Evolutionary conservation across 2,797 vertebrate species (phyloP).

Genomic region (Diplodus puntazzo): DNA sequence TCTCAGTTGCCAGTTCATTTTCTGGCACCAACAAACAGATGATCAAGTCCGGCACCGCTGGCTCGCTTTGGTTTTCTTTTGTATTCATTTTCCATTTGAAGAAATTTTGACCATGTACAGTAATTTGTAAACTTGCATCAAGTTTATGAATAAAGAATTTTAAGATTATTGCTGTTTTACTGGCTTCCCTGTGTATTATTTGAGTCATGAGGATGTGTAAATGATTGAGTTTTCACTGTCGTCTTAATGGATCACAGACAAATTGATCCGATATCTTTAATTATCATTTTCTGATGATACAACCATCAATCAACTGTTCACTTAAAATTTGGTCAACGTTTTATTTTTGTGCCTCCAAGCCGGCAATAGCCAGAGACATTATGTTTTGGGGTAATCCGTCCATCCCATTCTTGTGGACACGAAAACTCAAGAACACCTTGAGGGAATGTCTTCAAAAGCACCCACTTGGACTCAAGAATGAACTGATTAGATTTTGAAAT

Average conservation of each 20-base stretch:
- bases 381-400: no score
- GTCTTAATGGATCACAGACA: not conserved
- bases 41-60: slow-evolving; percentile 57
- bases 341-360: no score
- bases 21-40: slow-evolving; percentile 61
- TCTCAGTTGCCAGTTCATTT: slow-evolving; percentile 59
- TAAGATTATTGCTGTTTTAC: slow-evolving; percentile 79
- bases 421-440: no score
- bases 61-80: slow-evolving; percentile 69
- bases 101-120: slow-evolving; percentile 94
- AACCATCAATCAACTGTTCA: not conserved
- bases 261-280: slow-evolving; percentile 3
- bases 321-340: no score
- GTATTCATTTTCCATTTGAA: slow-evolving; percentile 77
- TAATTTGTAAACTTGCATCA: slow-evolving; percentile 99
- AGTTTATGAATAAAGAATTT: slow-evolving; percentile 99
- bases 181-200: slow-evolving; percentile 9
- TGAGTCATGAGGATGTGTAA: not conserved
- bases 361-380: no score
- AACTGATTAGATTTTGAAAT: no score
- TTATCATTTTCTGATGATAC: not conserved
- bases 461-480: no score
- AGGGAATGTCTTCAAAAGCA: no score
- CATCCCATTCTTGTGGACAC: no score
- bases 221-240: not conserved